Evolutionary conservation across 2,888 invertebrate genomes (phyloP), one percentile per base, ranked within the genome.

Genomic region (Drosophila engyochracea): DNA sequence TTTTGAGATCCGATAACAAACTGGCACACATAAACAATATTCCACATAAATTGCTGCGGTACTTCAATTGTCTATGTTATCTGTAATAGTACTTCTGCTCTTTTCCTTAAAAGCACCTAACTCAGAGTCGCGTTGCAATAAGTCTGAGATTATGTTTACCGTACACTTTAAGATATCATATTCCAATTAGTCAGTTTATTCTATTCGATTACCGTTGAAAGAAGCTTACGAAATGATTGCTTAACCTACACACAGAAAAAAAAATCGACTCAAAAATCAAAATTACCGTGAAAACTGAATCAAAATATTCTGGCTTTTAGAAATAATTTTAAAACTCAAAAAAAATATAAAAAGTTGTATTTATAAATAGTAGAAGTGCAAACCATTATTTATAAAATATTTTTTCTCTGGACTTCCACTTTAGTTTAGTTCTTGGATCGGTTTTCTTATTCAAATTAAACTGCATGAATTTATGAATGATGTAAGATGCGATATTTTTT

Each of bases 11-110:
- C 81, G 76, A 85, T 83, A 80, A 61, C 73, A 52, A 52, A 61
- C 71, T 66, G 85, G 72, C 19, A 84, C 69, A 74, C 80, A 85
- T 85, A 82, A 82, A 85, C 80, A 85, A 82, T 85, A 82, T 85
- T 82, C 66, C 57, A 62, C 76, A 85, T 79, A 69, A 85, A 85
- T 85, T 82, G 79, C 76, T 79, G 68, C 73, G 64, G 73, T 70
- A 59, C 25, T 78, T 62, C 69, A 78, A 66, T 66, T 74, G 68
- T 58, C 73, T 28, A 52, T 61, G 51, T 53, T 58, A 51, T 65
- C 31, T 57, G 30, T n/a, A 31, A 14, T 31, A 16, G 9, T n/a
- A 30, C 14, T 59, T 33, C 22, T 28, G 28, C 28, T 37, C n/a
- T 22, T 47, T 30, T 58, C 16, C 9, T 12, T 41, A 41, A 16